phyloP scores from a whole-genome alignment of 2,113 vertebrate genomes.

The Oncorhynchus clarkii region DNA sequence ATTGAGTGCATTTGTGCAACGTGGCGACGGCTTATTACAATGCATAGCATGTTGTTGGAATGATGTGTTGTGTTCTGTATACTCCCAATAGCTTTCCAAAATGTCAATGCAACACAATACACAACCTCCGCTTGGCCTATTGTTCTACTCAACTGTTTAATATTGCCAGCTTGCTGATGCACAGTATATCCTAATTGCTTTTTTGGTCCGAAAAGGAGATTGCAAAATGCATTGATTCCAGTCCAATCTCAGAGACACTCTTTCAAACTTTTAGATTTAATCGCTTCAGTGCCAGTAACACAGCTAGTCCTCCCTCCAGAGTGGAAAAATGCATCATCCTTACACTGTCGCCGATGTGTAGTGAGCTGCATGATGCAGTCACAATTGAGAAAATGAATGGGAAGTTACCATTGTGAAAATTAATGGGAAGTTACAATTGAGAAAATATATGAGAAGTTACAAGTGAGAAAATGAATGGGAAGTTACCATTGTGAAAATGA shows the following conservation, averaged over 20 bases:
- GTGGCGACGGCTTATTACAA: conserved; percentile 73
- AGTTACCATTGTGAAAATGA: no score
- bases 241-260: neutral
- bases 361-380: no score
- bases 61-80: conserved; percentile 30
- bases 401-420: no score
- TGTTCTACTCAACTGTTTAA: neutral
- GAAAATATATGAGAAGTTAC: no score
- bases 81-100: neutral
- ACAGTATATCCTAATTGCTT: neutral
- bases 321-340: no score
- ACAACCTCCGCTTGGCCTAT: neutral
- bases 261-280: neutral
- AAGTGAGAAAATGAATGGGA: no score
- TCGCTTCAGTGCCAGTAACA: no score
- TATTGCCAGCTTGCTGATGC: neutral
- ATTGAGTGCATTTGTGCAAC: conserved; percentile 65
- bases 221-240: neutral
- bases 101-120: neutral
- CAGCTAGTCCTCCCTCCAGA: no score
- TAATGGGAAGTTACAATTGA: no score
- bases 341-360: no score
- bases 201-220: neutral
- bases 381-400: no score
- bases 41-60: conserved; percentile 74